Conservation (phyloP, 2,113 vertebrate genomes). For the Prionailurus bengalensis region DNA sequence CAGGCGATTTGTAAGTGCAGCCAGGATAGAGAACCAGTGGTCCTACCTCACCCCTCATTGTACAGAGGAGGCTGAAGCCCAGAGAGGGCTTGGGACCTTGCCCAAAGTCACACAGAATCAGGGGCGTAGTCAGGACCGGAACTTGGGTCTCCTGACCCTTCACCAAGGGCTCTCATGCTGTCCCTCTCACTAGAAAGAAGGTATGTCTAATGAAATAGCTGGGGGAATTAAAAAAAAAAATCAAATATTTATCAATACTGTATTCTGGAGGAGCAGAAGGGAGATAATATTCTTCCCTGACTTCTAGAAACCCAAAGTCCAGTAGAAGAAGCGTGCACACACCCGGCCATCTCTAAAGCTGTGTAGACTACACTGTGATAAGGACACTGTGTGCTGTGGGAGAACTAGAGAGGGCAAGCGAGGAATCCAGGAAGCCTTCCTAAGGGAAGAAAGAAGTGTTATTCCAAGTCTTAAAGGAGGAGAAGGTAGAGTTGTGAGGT, state of each 20-base stretch:
- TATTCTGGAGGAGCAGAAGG: background rate
- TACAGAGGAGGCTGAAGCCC: background rate
- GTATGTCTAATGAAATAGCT: background rate
- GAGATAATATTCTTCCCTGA: background rate
- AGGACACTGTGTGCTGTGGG: background rate
- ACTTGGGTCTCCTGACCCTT: background rate
- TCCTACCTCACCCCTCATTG: background rate
- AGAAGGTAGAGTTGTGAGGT: background rate
- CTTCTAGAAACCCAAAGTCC: background rate
- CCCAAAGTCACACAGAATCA: background rate
- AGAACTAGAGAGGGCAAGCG: background rate
- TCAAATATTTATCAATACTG: background rate
- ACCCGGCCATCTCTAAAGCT: background rate
- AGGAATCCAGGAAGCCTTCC: background rate
- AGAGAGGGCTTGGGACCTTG: background rate
- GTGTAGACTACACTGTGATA: background rate
- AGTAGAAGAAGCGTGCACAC: background rate
- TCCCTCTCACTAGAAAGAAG: constrained; percentile 51
- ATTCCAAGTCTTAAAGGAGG: background rate
- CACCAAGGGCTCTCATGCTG: background rate
- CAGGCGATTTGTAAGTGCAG: background rate
- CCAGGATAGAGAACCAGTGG: background rate
- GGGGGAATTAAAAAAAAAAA: background rate
- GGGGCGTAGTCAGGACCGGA: background rate
- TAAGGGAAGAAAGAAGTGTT: background rate